Base-by-base conservation (phyloP, 2,113 vertebrate species). In the Hyla sarda region DNA sequence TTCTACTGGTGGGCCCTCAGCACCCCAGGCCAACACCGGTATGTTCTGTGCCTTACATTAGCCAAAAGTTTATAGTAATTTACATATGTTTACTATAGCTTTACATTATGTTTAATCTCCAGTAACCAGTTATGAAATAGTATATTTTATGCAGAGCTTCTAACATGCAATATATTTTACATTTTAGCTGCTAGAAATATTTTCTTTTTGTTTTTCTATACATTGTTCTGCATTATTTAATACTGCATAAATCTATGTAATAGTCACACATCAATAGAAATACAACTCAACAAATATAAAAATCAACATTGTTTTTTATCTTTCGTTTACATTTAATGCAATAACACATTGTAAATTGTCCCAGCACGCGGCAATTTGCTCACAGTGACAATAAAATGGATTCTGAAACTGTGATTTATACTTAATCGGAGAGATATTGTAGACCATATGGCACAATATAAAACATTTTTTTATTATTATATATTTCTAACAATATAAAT, bases 341-440 rank as follows among this genome's bases (percentile, higher is more conserved):
- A 77, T 54, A 77, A 77, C 47, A 54, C 17, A 77, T 28, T 52
- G 65, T n/a, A 30, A 77, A 52, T 52, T 52, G 47, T 54, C 74
- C 47, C 74, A 77, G 47, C 47, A 21, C 19, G 28, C 16, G 74
- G 52, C 16, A 77, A 4, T 75, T 75, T 50, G 45, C 45, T 75
- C 28, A 50, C 50, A 52, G 74, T 28, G 28, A 77, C 48, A 52
- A 77, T 52, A 21, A 52, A 52, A 32, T 12, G 47, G 48, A 77
- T 77, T 28, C 47, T 77, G 25, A 52, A 77, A 30, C 9, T 1
- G 74, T 77, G 74, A 77, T 77, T 77, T 77, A 77, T 77, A 77
- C 25, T 52, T 77, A 52, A 77, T 52, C 16, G 9, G 48, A 77
- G 50, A 54, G 52, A 77, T 77, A 52, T 30, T 77, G n/a, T 52